These are phyloP conservation scores for Albula goreensis DNA, from an alignment of 2,113 vertebrate genomes.

Conservation along the genomic window DNA sequence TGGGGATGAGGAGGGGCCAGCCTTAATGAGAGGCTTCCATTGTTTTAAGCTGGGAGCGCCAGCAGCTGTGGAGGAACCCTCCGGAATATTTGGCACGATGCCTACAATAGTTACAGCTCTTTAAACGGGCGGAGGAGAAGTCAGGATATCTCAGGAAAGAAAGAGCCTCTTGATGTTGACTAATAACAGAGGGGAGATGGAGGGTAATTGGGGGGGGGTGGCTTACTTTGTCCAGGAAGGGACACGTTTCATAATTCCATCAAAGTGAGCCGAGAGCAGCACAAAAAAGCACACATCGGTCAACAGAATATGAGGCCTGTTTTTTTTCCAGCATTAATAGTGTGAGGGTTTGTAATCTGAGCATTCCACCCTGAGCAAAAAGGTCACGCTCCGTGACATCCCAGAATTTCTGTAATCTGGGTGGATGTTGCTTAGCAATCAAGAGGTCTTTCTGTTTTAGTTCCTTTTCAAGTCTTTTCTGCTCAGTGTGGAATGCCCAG, in stretches of 20 bases:
- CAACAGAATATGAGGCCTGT: no score
- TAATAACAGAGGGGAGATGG: slow-evolving; percentile 49
- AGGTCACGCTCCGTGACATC: no score
- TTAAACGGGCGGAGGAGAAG: slow-evolving; percentile 40
- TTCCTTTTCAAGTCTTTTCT: no score
- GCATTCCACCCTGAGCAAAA: not conserved
- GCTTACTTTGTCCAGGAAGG: slow-evolving; percentile 49
- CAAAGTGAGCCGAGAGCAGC: not conserved
- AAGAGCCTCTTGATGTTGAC: slow-evolving; percentile 58
- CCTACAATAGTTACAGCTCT: slow-evolving; percentile 48
- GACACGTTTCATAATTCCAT: slow-evolving; percentile 38
- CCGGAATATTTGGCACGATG: slow-evolving; percentile 60
- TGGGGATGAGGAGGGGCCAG: slow-evolving; percentile 38
- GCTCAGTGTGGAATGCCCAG: no score
- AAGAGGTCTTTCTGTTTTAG: no score
- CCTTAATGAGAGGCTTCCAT: slow-evolving; percentile 67
- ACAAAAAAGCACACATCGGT: no score
- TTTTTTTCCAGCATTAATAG: not conserved
- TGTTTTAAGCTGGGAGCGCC: slow-evolving; percentile 59
- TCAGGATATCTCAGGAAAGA: slow-evolving; percentile 41
- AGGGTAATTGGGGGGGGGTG: slow-evolving; percentile 46
- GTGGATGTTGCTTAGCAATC: no score
- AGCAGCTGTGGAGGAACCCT: slow-evolving; percentile 74
- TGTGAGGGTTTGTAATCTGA: not conserved
- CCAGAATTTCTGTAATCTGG: no score